These are phyloP conservation scores for Pleuronectes platessa DNA, from an alignment of 2,113 vertebrate genomes.

Conservation along the genomic window DNA sequence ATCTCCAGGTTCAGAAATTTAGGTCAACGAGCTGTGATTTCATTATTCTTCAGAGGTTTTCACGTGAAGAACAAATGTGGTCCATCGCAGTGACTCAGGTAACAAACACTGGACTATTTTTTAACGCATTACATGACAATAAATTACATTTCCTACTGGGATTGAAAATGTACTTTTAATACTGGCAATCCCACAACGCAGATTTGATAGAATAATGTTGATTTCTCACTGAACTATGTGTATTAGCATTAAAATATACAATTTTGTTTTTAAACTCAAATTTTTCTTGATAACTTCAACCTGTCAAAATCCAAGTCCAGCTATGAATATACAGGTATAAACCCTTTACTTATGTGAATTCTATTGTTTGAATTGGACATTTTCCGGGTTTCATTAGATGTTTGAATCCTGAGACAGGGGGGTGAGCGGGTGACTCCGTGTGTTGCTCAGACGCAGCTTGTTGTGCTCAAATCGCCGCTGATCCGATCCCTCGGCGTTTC, in stretches of 20 bases:
- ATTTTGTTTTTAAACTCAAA: no score
- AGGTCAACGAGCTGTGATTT: constrained; percentile 34
- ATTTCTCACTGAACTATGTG: no score
- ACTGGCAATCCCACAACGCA: no score
- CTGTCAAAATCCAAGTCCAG: neutral
- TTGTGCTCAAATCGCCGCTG: neutral
- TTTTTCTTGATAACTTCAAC: no score
- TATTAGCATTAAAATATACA: no score
- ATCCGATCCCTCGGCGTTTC: neutral
- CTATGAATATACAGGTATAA: no score
- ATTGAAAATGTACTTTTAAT: no score
- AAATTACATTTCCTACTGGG: no score
- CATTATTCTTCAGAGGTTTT: constrained; percentile 24
- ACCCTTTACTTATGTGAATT: no score
- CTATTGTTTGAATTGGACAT: no score
- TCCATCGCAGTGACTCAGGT: neutral
- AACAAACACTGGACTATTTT: neutral
- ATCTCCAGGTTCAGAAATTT: constrained; percentile 49
- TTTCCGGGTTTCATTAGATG: neutral
- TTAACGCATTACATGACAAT: no score
- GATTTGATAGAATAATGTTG: no score
- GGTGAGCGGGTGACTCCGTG: neutral
- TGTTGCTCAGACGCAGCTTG: constrained; percentile 1
- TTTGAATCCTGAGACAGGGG: neutral
- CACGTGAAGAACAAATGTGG: neutral